Conservation (phyloP, 2,888 invertebrate species). For the Eueremaeus valkanovi region DNA sequence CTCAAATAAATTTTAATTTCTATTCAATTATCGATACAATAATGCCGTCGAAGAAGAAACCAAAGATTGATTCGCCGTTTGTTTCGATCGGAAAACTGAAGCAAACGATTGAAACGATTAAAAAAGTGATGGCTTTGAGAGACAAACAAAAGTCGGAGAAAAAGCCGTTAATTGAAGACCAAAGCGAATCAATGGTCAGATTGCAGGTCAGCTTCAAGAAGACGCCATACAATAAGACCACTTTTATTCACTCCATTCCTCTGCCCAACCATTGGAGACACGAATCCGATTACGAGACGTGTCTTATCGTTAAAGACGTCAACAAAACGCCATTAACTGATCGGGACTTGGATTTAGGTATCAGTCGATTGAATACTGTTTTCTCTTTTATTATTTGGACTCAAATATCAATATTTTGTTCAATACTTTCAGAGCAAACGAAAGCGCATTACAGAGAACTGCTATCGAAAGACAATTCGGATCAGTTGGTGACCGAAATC, state of each 20-base stretch:
- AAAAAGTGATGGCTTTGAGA: neutral
- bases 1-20: neutral
- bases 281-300: slow-evolving; percentile 29
- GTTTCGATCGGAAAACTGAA: neutral
- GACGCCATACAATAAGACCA: slow-evolving; percentile 40
- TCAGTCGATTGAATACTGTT: neutral
- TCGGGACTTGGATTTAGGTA: slow-evolving; percentile 39
- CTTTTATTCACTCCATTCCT: slow-evolving; percentile 35
- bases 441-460: slow-evolving; percentile 21
- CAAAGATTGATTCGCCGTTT: neutral
- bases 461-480: slow-evolving; percentile 3
- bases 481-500: slow-evolving; percentile 53
- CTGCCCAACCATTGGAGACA: slow-evolving; percentile 38
- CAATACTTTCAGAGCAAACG: slow-evolving; percentile 25
- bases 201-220: slow-evolving; percentile 45
- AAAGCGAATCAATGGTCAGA: slow-evolving; percentile 26
- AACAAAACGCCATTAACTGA: slow-evolving; percentile 35
- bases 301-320: slow-evolving; percentile 41
- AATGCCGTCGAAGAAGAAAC: neutral
- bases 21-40: neutral
- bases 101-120: slow-evolving; percentile 12
- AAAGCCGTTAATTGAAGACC: slow-evolving; percentile 41
- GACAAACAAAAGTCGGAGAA: slow-evolving; percentile 31
- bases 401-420: neutral
- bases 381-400: neutral